A percentile compares a stretch with the other conserved stretches of the same genome.
phyloP scores from a whole-genome alignment of 1,140 invertebrate species.

The Papilio polytes region DNA sequence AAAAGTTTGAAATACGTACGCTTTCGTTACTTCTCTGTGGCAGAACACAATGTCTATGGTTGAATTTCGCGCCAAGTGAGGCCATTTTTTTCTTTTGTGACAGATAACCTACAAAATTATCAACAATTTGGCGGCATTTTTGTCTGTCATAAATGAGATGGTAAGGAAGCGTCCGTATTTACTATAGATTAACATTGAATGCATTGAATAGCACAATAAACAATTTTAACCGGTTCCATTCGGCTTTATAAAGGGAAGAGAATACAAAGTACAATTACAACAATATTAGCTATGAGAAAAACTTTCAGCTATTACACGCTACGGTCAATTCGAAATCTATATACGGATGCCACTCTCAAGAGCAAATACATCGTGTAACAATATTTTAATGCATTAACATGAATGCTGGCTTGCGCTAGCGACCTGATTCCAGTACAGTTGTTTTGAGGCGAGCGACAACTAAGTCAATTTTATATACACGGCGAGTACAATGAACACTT shows the following conservation, averaged over 20 bases:
- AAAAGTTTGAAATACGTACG: constrained; percentile 13
- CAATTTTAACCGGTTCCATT: constrained; percentile 29
- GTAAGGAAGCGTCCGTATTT: constrained; percentile 24
- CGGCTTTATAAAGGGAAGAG: constrained; percentile 31
- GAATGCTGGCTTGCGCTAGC: background rate
- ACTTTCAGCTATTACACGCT: constrained; percentile 19
- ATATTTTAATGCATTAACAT: background rate
- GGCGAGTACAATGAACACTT: constrained; percentile 17
- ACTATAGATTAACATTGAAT: constrained; percentile 24
- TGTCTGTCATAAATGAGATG: background rate
- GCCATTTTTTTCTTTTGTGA: background rate
- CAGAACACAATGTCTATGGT: background rate
- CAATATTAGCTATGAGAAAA: constrained; percentile 38
- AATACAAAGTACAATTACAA: constrained; percentile 31
- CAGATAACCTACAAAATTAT: background rate
- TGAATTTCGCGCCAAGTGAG: background rate
- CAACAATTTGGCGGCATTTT: background rate
- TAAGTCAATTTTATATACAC: constrained; percentile 16
- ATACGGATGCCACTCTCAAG: background rate
- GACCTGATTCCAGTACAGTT: background rate
- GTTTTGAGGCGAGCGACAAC: constrained; percentile 12
- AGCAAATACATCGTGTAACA: background rate
- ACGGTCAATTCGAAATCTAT: background rate
- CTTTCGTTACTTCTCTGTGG: constrained; percentile 10
- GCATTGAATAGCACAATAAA: constrained; percentile 32